phyloP scores from a whole-genome alignment of 2,797 vertebrate genomes.

The Betta splendens region DNA sequence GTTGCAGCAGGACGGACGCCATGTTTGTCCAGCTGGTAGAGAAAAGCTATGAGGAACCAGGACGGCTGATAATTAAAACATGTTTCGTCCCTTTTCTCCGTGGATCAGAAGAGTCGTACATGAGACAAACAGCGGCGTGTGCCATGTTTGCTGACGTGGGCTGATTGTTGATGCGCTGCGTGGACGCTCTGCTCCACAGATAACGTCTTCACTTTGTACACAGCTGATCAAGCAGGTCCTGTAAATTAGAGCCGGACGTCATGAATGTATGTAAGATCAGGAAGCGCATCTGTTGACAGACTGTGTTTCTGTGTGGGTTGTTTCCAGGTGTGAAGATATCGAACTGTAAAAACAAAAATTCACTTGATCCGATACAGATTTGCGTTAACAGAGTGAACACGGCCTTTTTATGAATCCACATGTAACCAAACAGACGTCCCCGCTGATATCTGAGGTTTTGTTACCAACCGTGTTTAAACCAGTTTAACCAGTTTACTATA shows the following conservation, averaged over 20 bases:
- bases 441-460: neutral
- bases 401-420: neutral
- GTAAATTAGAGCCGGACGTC: neutral
- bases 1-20: slow-evolving; percentile 61
- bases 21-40: slow-evolving; percentile 81
- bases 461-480: neutral
- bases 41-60: slow-evolving; percentile 48
- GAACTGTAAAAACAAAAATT: neutral
- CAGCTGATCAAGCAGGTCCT: neutral
- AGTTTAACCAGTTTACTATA: slow-evolving; percentile 5
- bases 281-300: too few species aligned
- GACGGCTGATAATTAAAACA: slow-evolving; percentile 81
- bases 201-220: slow-evolving; percentile 12
- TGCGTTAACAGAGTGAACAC: too few species aligned
- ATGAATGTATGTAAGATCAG: neutral
- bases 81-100: slow-evolving; percentile 75
- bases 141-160: slow-evolving; percentile 68
- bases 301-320: too few species aligned
- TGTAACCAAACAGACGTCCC: neutral
- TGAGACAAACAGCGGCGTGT: slow-evolving; percentile 58
- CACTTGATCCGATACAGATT: too few species aligned
- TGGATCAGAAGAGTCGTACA: slow-evolving; percentile 73
- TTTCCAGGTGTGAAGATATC: too few species aligned
- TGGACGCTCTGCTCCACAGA: slow-evolving; percentile 26
- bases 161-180: slow-evolving; percentile 28